Evolutionary conservation across 2,113 vertebrate genomes (phyloP).

Genomic region (Phylloscopus trochilus): DNA sequence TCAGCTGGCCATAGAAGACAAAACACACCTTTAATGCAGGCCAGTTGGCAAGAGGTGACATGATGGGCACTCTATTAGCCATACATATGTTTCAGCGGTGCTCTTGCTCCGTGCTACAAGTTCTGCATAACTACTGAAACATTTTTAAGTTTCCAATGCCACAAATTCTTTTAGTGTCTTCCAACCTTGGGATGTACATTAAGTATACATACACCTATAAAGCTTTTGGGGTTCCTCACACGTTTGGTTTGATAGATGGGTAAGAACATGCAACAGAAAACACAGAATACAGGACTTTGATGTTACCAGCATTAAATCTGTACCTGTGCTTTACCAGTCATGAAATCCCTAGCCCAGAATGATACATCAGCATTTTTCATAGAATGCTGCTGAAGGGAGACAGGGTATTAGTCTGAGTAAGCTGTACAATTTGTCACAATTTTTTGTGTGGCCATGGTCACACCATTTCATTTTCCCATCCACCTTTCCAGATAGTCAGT

Average conservation of each 20-base stretch:
- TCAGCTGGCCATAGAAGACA: not conserved
- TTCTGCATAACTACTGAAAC: not conserved
- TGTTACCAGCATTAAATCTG: not conserved
- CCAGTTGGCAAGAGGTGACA: not conserved
- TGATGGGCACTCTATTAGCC: not conserved
- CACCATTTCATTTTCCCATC: not conserved
- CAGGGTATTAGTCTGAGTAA: not conserved
- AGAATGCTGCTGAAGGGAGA: not conserved
- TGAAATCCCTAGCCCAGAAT: not conserved
- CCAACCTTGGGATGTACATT: not conserved
- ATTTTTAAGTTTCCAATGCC: not conserved
- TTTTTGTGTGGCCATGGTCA: not conserved
- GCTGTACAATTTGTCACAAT: not conserved
- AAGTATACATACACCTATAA: not conserved
- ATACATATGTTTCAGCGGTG: too few relatives aligned
- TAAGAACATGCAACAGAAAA: not conserved
- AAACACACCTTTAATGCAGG: not conserved
- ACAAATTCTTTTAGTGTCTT: not conserved
- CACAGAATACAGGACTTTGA: not conserved
- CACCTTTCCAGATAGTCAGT: not conserved
- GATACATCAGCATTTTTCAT: not conserved
- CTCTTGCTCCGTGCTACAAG: not conserved
- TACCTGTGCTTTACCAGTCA: not conserved
- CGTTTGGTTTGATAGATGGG: not conserved
- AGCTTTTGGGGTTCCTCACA: not conserved